These are phyloP conservation scores for Abscondita cerata DNA, from an alignment of 2,888 invertebrate genomes.

Conservation along the genomic window DNA sequence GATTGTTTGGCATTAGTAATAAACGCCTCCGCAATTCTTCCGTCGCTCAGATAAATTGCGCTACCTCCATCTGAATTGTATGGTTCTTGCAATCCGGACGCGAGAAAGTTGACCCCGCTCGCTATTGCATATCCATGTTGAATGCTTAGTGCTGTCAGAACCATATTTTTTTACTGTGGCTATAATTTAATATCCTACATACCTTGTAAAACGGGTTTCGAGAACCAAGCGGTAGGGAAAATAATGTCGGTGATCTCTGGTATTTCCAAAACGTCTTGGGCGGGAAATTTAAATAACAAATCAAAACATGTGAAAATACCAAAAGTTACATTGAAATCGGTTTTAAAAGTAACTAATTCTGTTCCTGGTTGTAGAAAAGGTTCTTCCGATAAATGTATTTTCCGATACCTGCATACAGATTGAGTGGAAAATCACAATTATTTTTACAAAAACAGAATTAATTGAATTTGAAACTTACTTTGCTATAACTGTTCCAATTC, in stretches of 20 bases:
- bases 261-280: slow-evolving; percentile 57
- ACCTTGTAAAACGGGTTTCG: slow-evolving; percentile 81
- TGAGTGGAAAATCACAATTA: neutral
- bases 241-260: slow-evolving; percentile 61
- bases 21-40: slow-evolving; percentile 38
- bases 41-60: slow-evolving; percentile 42
- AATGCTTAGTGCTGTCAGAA: slow-evolving; percentile 41
- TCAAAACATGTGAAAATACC: slow-evolving; percentile 87
- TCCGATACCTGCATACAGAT: slow-evolving; percentile 50
- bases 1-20: slow-evolving; percentile 32
- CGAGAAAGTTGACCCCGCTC: slow-evolving; percentile 44
- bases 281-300: slow-evolving; percentile 76
- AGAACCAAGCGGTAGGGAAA: slow-evolving; percentile 81
- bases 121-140: slow-evolving; percentile 46
- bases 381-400: slow-evolving; percentile 57
- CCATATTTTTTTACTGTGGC: neutral
- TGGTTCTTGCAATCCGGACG: slow-evolving; percentile 40
- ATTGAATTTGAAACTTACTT: slow-evolving; percentile 57
- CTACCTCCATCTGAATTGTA: slow-evolving; percentile 40
- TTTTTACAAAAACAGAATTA: neutral
- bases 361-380: slow-evolving; percentile 57
- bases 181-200: slow-evolving; percentile 11
- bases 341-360: slow-evolving; percentile 69
- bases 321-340: slow-evolving; percentile 82
- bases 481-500: slow-evolving; percentile 72